A percentile compares a stretch with the other conserved stretches of the same genome.
These are phyloP conservation scores for Anolis apletophallus DNA, from an alignment of 2,797 vertebrate genomes.

Conservation along the genomic window DNA sequence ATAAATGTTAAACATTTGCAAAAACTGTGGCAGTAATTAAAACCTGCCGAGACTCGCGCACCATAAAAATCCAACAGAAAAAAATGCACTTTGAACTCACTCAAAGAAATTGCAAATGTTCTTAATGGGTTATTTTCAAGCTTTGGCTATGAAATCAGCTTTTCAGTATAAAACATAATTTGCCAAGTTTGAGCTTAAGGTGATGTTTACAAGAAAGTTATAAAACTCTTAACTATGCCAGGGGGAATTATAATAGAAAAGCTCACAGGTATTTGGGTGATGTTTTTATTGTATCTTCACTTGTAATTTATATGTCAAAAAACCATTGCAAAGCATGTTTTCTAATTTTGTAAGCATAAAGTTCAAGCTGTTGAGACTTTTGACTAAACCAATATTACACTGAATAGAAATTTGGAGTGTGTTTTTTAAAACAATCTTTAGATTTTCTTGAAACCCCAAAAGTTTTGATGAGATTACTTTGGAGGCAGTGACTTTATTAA, in stretches of 20 bases:
- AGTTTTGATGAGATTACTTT: neutral
- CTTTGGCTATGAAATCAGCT: conserved; percentile 65
- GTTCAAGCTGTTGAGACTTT: neutral
- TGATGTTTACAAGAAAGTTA: conserved; percentile 63
- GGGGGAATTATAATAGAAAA: conserved; percentile 61
- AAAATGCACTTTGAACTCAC: conserved; percentile 58
- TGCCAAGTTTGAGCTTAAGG: conserved; percentile 63
- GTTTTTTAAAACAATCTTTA: neutral
- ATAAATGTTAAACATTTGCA: conserved; percentile 61
- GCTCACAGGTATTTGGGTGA: conserved; percentile 27
- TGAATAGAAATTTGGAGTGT: neutral
- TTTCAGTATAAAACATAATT: conserved; percentile 60
- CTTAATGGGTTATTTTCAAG: conserved; percentile 67
- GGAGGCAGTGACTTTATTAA: no score
- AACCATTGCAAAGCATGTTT: conserved; percentile 48
- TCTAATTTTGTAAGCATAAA: conserved; percentile 5
- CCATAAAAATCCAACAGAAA: conserved; percentile 46
- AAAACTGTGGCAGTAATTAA: conserved; percentile 56
- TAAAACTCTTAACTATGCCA: conserved; percentile 65
- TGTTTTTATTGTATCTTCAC: conserved; percentile 48
- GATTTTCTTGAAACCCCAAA: neutral
- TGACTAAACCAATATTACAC: neutral
- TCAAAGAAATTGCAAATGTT: conserved; percentile 59
- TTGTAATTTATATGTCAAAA: conserved; percentile 67
- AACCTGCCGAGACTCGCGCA: conserved; percentile 22